Evolutionary conservation across 2,113 vertebrate genomes (phyloP).

Genomic region (Oncorhynchus kisutch): DNA sequence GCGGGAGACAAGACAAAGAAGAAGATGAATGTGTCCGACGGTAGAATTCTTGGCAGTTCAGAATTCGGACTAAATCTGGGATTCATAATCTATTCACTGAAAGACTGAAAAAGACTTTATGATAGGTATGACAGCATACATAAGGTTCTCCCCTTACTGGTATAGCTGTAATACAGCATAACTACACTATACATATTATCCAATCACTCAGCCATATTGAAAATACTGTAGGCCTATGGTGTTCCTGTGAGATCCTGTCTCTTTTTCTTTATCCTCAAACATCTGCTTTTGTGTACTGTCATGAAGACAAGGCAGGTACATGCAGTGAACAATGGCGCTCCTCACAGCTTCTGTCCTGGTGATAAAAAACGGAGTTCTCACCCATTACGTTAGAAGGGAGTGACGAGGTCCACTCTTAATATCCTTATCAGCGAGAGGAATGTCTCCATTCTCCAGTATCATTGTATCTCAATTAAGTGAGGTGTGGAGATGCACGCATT

Average conservation of each 20-base stretch:
- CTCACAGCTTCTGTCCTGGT: conserved; percentile 7
- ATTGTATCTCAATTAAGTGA: neutral
- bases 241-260: neutral
- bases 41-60: conserved; percentile 55
- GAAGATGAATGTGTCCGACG: conserved; percentile 70
- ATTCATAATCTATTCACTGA: conserved; percentile 37
- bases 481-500: neutral
- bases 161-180: neutral
- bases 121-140: neutral
- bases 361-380: neutral
- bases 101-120: neutral
- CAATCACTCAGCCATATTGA: too few relatives aligned
- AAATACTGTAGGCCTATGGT: neutral
- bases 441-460: neutral
- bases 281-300: neutral
- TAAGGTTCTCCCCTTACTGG: neutral
- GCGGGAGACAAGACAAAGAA: conserved; percentile 68
- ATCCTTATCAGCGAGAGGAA: neutral
- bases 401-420: neutral
- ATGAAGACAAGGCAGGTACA: neutral
- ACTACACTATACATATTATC: too few relatives aligned
- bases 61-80: conserved; percentile 53
- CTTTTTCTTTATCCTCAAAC: neutral
- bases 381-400: neutral
- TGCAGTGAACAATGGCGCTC: neutral